Evolutionary conservation across 2,113 vertebrate genomes (phyloP).

Genomic region (Mohoua ochrocephala): DNA sequence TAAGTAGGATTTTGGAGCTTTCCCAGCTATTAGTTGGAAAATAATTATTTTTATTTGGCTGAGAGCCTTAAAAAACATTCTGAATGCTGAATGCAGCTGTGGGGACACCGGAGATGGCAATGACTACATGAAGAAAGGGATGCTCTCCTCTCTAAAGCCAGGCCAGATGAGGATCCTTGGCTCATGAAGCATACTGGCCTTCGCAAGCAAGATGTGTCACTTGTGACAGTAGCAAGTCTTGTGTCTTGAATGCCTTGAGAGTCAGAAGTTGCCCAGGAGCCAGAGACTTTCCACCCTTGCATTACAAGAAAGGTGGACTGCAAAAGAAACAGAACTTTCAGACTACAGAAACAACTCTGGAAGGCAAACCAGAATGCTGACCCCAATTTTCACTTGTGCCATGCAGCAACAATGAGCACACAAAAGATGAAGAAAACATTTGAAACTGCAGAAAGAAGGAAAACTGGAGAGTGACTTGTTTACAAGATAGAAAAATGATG

Average conservation of each 20-base stretch:
- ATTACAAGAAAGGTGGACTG: not conserved
- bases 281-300: not conserved
- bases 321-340: not conserved
- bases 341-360: not conserved
- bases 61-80: not conserved
- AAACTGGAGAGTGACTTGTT: not conserved
- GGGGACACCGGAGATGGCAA: rapidly evolving
- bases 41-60: not conserved
- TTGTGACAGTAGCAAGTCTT: not conserved
- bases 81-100: not conserved
- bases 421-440: not conserved
- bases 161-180: not conserved
- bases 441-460: not conserved
- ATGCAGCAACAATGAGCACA: not conserved
- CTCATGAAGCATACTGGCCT: not conserved
- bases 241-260: not conserved
- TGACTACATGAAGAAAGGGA: not conserved
- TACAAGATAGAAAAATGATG: not conserved
- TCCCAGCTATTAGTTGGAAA: not conserved
- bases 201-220: not conserved
- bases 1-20: not conserved
- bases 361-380: not conserved
- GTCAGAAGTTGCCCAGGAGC: not conserved
- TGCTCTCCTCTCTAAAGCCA: rapidly evolving
- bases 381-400: not conserved